These are phyloP conservation scores for Dynastes grantii DNA, from an alignment of 2,888 invertebrate species.

Conservation along the genomic window DNA sequence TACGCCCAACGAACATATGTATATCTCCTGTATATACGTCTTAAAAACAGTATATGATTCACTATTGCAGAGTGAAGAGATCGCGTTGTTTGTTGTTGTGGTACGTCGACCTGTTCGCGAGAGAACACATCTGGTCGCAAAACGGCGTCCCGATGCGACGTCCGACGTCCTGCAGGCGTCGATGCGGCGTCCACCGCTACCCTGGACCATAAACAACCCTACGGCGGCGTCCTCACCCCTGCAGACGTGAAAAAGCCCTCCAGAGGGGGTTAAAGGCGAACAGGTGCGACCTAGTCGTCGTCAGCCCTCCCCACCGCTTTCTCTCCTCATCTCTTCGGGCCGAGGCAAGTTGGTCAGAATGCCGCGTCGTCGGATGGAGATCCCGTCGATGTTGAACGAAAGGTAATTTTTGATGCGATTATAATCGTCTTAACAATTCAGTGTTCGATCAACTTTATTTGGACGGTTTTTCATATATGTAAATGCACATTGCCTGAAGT, in stretches of 20 bases:
- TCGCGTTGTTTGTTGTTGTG: constrained; percentile 21
- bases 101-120: constrained; percentile 48
- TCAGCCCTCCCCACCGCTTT: constrained; percentile 59
- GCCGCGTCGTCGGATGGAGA: constrained; percentile 1
- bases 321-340: constrained; percentile 13
- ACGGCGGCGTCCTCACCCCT: constrained; percentile 51
- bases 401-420: too few relatives aligned
- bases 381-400: constrained; percentile 17
- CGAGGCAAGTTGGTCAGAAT: constrained; percentile 29
- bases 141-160: constrained; percentile 38
- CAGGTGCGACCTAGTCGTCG: constrained; percentile 64
- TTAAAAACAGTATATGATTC: constrained; percentile 39
- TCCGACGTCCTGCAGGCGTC: not conserved
- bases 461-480: too few relatives aligned
- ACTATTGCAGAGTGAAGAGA: constrained; percentile 42
- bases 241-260: constrained; percentile 56
- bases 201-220: constrained; percentile 53
- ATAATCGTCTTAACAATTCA: too few relatives aligned
- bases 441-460: too few relatives aligned
- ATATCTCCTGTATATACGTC: constrained; percentile 7
- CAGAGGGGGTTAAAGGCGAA: constrained; percentile 66
- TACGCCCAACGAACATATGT: not conserved
- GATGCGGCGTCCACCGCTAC: constrained; percentile 1
- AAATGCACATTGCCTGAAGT: too few relatives aligned
- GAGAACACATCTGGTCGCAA: constrained; percentile 49